Percentiles rank a stretch among this genome's conserved stretches.
Evolutionary conservation across 2,888 invertebrate species (phyloP).

Genomic region (Eupsilia transversa): DNA sequence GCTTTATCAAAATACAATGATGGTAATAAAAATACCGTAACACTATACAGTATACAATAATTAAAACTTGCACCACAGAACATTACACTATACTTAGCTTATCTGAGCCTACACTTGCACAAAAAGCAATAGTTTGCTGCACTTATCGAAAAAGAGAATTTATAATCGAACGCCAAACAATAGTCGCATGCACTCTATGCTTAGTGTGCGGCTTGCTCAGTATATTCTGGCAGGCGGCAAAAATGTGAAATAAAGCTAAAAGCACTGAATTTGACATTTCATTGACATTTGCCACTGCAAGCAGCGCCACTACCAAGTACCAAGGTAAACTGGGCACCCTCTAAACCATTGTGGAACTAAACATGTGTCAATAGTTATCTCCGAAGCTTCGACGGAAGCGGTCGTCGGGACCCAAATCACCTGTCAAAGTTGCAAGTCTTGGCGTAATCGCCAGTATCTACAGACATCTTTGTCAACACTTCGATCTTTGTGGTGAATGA

Average conservation of each 20-base stretch:
- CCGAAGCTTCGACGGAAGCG: constrained; percentile 78
- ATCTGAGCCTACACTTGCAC: constrained; percentile 10
- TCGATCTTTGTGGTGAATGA: constrained; percentile 80
- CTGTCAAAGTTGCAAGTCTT: constrained; percentile 86
- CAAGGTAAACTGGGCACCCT: constrained; percentile 53
- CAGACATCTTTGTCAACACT: constrained; percentile 86
- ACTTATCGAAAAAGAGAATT: constrained; percentile 12
- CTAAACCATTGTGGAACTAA: constrained; percentile 60
- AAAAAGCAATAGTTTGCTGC: constrained; percentile 2
- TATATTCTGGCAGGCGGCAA: constrained; percentile 36
- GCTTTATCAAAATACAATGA: constrained; percentile 39
- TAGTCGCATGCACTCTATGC: constrained; percentile 27
- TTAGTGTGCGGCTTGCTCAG: constrained; percentile 37
- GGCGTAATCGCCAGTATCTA: constrained; percentile 83
- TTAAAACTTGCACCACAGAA: constrained; percentile 38
- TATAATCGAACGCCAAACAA: not conserved
- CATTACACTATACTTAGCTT: constrained; percentile 27
- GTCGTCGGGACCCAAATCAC: constrained; percentile 88
- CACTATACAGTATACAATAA: constrained; percentile 23
- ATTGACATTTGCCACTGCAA: constrained; percentile 38
- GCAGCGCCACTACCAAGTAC: constrained; percentile 27
- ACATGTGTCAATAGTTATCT: constrained; percentile 83
- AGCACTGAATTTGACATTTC: constrained; percentile 23
- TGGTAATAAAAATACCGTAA: constrained; percentile 30
- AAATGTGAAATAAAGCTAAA: constrained; percentile 13